phyloP scores from a whole-genome alignment of 2,797 vertebrate species.

The Tragopan temminckii region DNA sequence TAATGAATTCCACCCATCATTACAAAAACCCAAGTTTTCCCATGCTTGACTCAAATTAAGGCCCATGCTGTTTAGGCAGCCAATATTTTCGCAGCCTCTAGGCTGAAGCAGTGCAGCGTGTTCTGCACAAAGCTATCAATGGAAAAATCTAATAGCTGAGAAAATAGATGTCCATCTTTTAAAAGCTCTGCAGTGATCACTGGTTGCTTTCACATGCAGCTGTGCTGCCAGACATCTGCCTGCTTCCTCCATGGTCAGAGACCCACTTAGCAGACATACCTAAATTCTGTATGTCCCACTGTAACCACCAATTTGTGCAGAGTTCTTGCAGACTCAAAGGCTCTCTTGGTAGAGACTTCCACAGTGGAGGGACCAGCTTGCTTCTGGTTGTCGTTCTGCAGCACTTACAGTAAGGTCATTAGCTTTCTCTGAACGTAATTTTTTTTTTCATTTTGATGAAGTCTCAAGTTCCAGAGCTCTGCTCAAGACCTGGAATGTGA shows the following conservation, averaged over 20 bases:
- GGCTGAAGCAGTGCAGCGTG: not conserved
- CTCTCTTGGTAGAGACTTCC: not conserved
- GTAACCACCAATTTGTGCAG: accelerated
- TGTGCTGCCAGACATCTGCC: not conserved
- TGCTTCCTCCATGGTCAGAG: accelerated
- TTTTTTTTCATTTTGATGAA: slow-evolving; percentile 52
- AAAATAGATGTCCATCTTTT: not conserved
- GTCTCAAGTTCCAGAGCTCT: slow-evolving; percentile 61
- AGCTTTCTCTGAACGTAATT: slow-evolving; percentile 31
- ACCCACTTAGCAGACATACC: accelerated
- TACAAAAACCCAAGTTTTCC: slow-evolving; percentile 44
- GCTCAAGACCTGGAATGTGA: slow-evolving; percentile 53
- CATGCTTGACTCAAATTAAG: slow-evolving; percentile 20
- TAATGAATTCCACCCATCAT: not conserved
- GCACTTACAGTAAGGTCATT: slow-evolving; percentile 28
- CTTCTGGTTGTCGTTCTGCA: not conserved
- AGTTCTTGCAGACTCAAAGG: not conserved
- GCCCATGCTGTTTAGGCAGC: not conserved
- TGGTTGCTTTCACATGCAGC: not conserved
- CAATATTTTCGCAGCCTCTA: not conserved
- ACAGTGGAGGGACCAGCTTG: not conserved
- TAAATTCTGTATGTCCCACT: not conserved
- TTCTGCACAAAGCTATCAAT: not conserved
- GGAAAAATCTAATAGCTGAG: not conserved
- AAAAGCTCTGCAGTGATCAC: not conserved